A percentile compares a stretch with the other conserved stretches of the same genome.
phyloP scores from a whole-genome alignment of 2,113 vertebrate species.

The Rhinoderma darwinii region DNA sequence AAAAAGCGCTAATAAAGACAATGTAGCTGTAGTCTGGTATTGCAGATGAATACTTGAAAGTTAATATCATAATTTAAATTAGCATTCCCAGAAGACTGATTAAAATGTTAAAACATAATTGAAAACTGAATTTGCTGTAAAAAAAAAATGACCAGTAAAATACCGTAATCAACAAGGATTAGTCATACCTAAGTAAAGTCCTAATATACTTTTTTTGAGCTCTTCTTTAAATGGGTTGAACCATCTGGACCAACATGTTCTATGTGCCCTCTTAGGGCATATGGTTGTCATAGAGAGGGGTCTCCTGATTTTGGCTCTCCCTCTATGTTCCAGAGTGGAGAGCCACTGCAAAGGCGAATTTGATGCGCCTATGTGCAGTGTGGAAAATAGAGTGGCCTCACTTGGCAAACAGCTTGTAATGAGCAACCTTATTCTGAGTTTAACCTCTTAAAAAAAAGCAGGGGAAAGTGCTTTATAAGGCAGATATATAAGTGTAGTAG shows the following conservation, averaged over 20 bases:
- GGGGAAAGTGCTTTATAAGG: no score
- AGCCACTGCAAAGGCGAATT: no score
- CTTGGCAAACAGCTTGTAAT: no score
- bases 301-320: no score
- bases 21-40: not conserved
- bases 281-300: no score
- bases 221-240: not conserved
- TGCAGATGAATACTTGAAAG: not conserved
- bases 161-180: not conserved
- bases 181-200: not conserved
- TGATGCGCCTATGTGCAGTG: no score
- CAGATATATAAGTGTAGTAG: no score
- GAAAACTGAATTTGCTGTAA: slow-evolving; percentile 19
- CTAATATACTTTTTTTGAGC: not conserved
- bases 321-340: no score
- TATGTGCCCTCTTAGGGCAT: not conserved
- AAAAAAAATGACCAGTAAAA: slow-evolving; percentile 10
- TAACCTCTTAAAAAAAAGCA: no score
- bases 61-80: slow-evolving; percentile 36
- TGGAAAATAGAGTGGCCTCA: no score
- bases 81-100: not conserved
- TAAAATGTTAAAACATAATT: slow-evolving; percentile 34
- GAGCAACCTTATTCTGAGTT: no score
- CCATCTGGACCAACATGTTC: not conserved
- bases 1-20: slow-evolving; percentile 28